Evolutionary conservation across 2,888 invertebrate genomes (phyloP).

Genomic region (Diarsia dahlii): DNA sequence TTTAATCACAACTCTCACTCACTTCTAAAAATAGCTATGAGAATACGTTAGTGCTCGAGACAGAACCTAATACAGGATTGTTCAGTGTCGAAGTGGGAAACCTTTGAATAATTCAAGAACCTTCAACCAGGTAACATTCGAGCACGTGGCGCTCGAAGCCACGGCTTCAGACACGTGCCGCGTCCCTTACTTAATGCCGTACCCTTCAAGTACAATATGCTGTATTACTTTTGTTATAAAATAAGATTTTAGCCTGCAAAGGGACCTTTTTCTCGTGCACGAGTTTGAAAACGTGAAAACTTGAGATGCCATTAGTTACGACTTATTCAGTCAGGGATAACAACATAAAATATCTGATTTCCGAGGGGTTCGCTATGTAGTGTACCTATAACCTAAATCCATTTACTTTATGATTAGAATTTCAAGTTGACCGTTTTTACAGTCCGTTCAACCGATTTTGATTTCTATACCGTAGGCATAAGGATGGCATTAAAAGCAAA

Average conservation of each 20-base stretch:
- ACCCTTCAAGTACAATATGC: slow-evolving; percentile 19
- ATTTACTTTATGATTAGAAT: no score
- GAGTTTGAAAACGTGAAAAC: not conserved
- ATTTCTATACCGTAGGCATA: no score
- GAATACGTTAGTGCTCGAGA: not conserved
- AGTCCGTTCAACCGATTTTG: no score
- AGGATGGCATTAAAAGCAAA: no score
- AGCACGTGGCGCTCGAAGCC: slow-evolving; percentile 50
- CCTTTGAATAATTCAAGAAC: slow-evolving; percentile 63
- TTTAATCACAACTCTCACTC: not conserved
- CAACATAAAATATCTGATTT: no score
- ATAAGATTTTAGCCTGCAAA: not conserved
- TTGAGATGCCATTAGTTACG: not conserved
- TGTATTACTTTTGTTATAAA: not conserved
- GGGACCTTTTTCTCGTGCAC: not conserved
- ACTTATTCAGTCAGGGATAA: not conserved
- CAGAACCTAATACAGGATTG: not conserved
- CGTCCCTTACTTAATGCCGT: slow-evolving; percentile 2
- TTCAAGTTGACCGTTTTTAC: no score
- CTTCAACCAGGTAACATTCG: not conserved
- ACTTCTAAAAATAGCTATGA: not conserved
- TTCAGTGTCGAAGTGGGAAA: slow-evolving; percentile 38
- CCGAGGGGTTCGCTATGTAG: no score
- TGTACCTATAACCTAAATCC: no score
- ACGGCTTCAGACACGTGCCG: slow-evolving; percentile 55